Conservation (phyloP, 1,140 invertebrate species). For the Caerostris darwini region DNA sequence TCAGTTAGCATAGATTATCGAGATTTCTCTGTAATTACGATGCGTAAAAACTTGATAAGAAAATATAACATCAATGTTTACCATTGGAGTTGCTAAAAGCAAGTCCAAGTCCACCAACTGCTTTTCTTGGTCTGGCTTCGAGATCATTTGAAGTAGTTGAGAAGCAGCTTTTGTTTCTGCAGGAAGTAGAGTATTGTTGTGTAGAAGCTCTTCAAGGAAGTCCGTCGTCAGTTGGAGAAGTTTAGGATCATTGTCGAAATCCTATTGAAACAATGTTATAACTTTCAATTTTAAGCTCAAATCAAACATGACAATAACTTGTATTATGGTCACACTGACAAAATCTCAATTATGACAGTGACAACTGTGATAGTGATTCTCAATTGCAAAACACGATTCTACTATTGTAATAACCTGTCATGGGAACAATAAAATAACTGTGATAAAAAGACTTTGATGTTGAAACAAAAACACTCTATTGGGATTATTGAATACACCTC, state of each 20-base stretch:
- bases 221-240: slow-evolving; percentile 91
- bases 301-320: no score
- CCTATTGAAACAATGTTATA: slow-evolving; percentile 83
- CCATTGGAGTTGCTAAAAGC: slow-evolving; percentile 88
- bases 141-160: slow-evolving; percentile 90
- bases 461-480: no score
- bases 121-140: slow-evolving; percentile 86
- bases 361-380: no score
- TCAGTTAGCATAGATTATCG: background rate
- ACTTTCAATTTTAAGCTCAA: no score
- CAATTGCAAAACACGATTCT: no score
- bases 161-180: slow-evolving; percentile 94
- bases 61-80: slow-evolving; percentile 80
- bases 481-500: no score
- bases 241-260: slow-evolving; percentile 91
- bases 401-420: no score
- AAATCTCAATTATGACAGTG: no score
- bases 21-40: background rate
- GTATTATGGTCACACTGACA: no score
- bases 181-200: slow-evolving; percentile 91
- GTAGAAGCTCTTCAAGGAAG: slow-evolving; percentile 94
- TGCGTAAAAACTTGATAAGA: background rate
- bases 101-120: slow-evolving; percentile 87
- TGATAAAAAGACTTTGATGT: no score
- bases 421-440: no score